Evolutionary conservation across 2,113 vertebrate genomes (phyloP).

Genomic region (Electrona antarctica): DNA sequence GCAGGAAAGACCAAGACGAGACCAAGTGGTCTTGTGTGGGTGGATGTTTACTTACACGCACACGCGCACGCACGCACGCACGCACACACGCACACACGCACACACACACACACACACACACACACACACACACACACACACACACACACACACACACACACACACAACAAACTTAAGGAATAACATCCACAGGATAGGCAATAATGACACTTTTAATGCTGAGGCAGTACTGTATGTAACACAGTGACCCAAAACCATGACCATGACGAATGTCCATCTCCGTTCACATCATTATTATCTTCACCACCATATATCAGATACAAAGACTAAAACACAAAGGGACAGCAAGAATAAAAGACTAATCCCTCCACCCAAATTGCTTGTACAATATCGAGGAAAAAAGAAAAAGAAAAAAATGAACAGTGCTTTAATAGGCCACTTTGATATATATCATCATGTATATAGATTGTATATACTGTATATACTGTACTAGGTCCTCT

Average conservation of each 20-base stretch:
- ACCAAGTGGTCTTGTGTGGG: no score
- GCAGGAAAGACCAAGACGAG: no score
- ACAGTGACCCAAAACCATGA: constrained; percentile 58
- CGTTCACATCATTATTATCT: constrained; percentile 20
- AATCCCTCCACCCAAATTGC: constrained; percentile 16
- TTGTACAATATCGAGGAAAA: constrained; percentile 7
- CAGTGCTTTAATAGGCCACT: constrained; percentile 64
- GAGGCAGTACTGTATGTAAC: constrained; percentile 67
- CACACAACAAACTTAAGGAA: no score
- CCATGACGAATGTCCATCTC: constrained; percentile 36
- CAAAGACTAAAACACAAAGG: constrained; percentile 42
- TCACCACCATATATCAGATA: constrained; percentile 32
- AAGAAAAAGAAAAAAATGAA: constrained; percentile 19
- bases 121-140: no score
- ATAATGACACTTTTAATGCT: constrained; percentile 68
- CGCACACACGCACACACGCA: no score
- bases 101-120: no score
- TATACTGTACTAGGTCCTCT: constrained; percentile 60
- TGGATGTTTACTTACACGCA: no score
- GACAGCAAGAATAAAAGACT: constrained; percentile 23
- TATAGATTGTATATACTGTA: constrained; percentile 70
- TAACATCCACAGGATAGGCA: constrained; percentile 14
- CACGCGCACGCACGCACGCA: no score
- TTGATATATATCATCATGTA: constrained; percentile 61
- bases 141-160: no score